Percentiles rank a stretch among this genome's conserved stretches.
phyloP scores from a whole-genome alignment of 2,888 invertebrate genomes.

The Xestia rhomboidea region DNA sequence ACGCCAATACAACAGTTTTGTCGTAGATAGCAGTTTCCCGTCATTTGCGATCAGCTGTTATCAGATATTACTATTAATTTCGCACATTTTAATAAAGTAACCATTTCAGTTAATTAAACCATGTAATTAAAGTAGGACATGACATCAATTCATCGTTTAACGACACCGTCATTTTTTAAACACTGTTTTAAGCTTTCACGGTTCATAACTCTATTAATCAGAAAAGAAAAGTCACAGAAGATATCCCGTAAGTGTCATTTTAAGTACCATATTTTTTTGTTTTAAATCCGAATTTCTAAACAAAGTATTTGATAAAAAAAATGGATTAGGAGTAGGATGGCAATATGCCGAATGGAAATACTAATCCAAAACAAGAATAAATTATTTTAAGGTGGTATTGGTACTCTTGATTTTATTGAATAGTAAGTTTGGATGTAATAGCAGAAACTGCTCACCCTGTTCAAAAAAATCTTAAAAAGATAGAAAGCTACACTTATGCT shows the following conservation, averaged over 20 bases:
- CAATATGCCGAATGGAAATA: neutral
- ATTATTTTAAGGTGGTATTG: neutral
- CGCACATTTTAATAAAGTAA: constrained; percentile 9
- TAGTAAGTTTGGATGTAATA: neutral
- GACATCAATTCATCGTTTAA: neutral
- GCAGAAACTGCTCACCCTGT: neutral
- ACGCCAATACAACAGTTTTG: constrained; percentile 28
- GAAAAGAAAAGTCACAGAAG: too few species aligned
- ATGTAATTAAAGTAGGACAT: neutral
- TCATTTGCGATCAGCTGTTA: constrained; percentile 60
- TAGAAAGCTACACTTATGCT: neutral
- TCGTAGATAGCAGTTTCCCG: constrained; percentile 58
- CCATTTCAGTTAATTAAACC: neutral
- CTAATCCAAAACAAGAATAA: neutral
- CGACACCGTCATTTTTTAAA: neutral
- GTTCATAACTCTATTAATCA: too few species aligned
- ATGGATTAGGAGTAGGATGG: neutral
- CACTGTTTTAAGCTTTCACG: too few species aligned
- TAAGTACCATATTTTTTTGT: too few species aligned
- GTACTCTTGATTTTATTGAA: neutral
- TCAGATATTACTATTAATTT: constrained; percentile 16
- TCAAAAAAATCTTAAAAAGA: neutral
- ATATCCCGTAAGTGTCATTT: too few species aligned
- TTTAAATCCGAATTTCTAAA: neutral
- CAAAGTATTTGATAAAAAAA: neutral